Conservation (phyloP, 2,888 invertebrate species). For the Prenolepis imparis region DNA sequence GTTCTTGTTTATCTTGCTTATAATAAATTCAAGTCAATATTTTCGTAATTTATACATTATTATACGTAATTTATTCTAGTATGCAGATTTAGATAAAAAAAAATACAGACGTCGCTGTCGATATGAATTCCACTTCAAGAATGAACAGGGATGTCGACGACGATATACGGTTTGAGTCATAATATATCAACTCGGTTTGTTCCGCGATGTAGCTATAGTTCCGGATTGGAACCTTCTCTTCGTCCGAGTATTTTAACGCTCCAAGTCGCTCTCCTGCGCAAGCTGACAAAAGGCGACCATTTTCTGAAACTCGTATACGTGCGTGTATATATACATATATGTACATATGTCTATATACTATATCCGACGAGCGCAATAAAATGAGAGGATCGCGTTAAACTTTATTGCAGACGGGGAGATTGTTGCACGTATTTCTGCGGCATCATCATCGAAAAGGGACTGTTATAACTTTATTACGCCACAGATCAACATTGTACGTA, state of each 20-base stretch:
- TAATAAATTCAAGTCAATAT: background rate
- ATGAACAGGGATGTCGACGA: background rate
- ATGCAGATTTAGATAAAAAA: background rate
- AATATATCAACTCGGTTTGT: constrained; percentile 23
- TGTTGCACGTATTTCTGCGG: constrained; percentile 65
- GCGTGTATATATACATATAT: background rate
- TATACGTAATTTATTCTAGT: no score
- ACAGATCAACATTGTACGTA: constrained; percentile 45
- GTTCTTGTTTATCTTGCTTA: background rate
- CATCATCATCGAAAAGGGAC: constrained; percentile 59
- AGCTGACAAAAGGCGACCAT: constrained; percentile 53
- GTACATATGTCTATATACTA: constrained; percentile 1
- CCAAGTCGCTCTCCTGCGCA: constrained; percentile 2
- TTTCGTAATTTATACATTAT: background rate
- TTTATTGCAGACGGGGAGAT: constrained; percentile 69
- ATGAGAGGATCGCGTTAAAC: constrained; percentile 68
- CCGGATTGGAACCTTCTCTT: constrained; percentile 37
- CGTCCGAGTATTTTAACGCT: constrained; percentile 48
- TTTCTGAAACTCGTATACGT: constrained; percentile 32
- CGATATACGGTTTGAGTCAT: constrained; percentile 21
- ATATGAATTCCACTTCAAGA: background rate
- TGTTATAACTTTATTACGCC: constrained; percentile 74
- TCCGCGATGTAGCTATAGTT: constrained; percentile 11
- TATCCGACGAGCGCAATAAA: constrained; percentile 70
- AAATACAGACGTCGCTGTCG: background rate